Percentiles rank a stretch among this genome's conserved stretches.
Conservation (phyloP, 2,797 vertebrate genomes). For the Pseudochirops cupreus region DNA sequence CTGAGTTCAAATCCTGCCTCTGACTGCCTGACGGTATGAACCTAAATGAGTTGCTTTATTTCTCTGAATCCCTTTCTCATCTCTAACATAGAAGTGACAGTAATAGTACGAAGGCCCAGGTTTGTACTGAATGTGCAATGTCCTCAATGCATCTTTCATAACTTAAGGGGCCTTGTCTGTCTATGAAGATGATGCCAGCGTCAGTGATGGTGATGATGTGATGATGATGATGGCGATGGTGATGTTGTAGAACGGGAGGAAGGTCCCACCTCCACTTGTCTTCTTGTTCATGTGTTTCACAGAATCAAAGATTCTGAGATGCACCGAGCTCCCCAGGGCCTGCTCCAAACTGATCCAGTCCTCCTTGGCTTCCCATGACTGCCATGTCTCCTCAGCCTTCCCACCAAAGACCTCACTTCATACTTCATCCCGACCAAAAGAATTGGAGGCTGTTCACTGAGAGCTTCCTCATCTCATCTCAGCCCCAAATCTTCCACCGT, state of each 20-base stretch:
- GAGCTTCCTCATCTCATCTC: neutral
- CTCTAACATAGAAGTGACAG: neutral
- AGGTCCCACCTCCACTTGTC: neutral
- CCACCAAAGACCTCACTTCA: neutral
- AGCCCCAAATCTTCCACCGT: neutral
- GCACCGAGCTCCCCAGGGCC: neutral
- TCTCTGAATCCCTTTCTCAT: neutral
- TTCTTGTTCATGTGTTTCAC: neutral
- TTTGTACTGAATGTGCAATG: neutral
- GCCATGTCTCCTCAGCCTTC: neutral
- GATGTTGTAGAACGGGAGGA: neutral
- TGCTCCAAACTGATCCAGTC: neutral
- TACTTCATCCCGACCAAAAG: neutral
- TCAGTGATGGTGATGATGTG: too few species aligned
- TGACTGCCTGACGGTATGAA: neutral
- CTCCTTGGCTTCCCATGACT: neutral
- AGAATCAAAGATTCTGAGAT: neutral
- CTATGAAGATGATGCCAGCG: neutral
- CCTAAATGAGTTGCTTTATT: neutral
- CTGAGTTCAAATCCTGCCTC: neutral
- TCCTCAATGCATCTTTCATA: neutral
- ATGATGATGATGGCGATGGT: neutral
- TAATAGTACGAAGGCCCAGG: too few species aligned
- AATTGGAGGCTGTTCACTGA: neutral
- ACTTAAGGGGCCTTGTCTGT: neutral